These are phyloP conservation scores for Cotesia chilonis DNA, from an alignment of 1,140 invertebrate species.

Conservation along the genomic window DNA sequence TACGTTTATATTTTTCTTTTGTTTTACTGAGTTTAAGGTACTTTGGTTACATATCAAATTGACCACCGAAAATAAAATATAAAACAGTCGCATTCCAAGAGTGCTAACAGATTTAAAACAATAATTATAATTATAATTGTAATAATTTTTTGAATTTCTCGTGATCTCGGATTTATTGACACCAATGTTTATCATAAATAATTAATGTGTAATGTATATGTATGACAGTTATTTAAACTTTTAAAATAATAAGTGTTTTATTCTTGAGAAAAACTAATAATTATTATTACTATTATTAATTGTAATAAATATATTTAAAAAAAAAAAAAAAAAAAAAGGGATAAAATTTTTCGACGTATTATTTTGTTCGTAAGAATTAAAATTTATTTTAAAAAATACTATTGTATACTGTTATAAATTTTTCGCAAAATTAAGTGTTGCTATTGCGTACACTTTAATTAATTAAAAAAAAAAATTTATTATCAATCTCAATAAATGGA, in stretches of 20 bases:
- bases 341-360: constrained; percentile 23
- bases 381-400: neutral
- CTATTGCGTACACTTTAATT: constrained; percentile 22
- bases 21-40: constrained; percentile 48
- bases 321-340: constrained; percentile 16
- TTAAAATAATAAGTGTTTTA: constrained; percentile 19
- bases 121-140: constrained; percentile 19
- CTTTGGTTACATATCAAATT: constrained; percentile 65
- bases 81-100: constrained; percentile 54
- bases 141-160: constrained; percentile 33
- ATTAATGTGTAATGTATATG: neutral
- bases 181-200: constrained; percentile 32
- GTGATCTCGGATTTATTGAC: constrained; percentile 39
- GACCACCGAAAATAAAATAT: constrained; percentile 51
- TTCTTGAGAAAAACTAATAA: constrained; percentile 4
- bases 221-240: constrained; percentile 21
- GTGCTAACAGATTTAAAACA: constrained; percentile 41
- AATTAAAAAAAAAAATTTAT: neutral
- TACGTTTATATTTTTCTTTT: constrained; percentile 24
- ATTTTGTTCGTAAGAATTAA: neutral
- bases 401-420: constrained; percentile 17
- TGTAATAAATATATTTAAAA: constrained; percentile 26
- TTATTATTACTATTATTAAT: neutral
- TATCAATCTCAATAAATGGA: constrained; percentile 10
- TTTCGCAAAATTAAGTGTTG: constrained; percentile 19